Conservation (phyloP, 2,888 invertebrate species). For the Electrophaes corylata region DNA sequence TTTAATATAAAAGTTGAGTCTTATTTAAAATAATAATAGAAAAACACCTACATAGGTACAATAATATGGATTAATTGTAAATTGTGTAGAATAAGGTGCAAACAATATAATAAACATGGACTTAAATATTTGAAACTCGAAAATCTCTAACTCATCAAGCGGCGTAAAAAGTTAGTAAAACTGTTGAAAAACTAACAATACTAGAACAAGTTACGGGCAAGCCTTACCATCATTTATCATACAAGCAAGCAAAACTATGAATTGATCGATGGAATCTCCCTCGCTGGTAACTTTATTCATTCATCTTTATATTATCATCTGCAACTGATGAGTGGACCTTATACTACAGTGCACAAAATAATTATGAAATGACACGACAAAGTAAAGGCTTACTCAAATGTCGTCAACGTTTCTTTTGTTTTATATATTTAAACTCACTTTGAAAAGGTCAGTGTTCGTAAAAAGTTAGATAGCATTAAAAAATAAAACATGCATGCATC, state of each 20-base stretch:
- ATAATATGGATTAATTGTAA: too few relatives aligned
- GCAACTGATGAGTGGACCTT: background rate
- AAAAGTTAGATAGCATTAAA: too few relatives aligned
- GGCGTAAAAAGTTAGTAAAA: constrained; percentile 14
- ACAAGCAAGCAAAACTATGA: constrained; percentile 45
- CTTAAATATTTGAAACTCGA: too few relatives aligned
- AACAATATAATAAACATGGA: too few relatives aligned
- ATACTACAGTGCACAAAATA: too few relatives aligned
- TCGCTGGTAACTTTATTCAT: constrained; percentile 42
- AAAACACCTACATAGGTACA: too few relatives aligned
- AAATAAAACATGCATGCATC: too few relatives aligned
- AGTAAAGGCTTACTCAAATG: background rate
- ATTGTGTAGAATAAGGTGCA: too few relatives aligned
- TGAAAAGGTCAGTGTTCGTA: too few relatives aligned
- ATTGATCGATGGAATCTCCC: constrained; percentile 47
- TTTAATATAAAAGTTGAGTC: background rate
- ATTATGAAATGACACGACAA: background rate
- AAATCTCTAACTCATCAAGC: background rate
- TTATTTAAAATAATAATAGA: too few relatives aligned
- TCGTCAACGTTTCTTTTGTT: too few relatives aligned
- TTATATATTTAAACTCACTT: too few relatives aligned
- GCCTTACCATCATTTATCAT: constrained; percentile 48
- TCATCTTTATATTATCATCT: constrained; percentile 39
- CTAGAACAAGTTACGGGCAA: constrained; percentile 37
- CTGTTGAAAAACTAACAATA: constrained; percentile 38